phyloP scores from a whole-genome alignment of 1,140 invertebrate genomes.

The Rhagoletis pomonella region DNA sequence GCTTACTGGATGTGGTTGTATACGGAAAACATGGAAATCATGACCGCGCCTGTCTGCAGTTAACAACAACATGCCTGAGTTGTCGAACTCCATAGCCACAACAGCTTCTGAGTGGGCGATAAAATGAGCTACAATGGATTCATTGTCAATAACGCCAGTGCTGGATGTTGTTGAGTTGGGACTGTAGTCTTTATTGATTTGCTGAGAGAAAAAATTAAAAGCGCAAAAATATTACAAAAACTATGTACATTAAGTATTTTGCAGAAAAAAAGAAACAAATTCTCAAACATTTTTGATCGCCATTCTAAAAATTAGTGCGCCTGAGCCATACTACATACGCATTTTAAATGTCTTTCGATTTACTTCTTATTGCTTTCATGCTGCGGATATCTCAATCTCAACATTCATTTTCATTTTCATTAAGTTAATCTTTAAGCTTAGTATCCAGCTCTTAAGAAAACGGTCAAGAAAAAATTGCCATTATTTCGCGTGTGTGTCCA shows the following conservation, averaged over 20 bases:
- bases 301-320: no score
- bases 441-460: no score
- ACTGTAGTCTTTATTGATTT: constrained; percentile 65
- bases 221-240: background rate
- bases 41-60: constrained; percentile 96
- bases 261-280: no score
- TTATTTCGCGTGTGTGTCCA: no score
- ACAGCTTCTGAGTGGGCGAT: constrained; percentile 94
- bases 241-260: background rate
- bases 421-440: no score
- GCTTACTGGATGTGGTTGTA: constrained; percentile 93
- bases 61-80: constrained; percentile 91
- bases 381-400: no score
- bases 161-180: constrained; percentile 69
- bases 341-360: no score
- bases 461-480: no score
- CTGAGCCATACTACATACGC: no score
- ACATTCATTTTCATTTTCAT: no score
- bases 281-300: no score
- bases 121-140: constrained; percentile 94
- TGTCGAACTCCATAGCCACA: constrained; percentile 93
- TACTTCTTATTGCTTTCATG: no score
- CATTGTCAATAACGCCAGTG: constrained; percentile 76
- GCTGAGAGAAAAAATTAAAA: constrained; percentile 15
- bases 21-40: constrained; percentile 96